phyloP scores from a whole-genome alignment of 2,888 invertebrate species.

The Orthosia cruda region DNA sequence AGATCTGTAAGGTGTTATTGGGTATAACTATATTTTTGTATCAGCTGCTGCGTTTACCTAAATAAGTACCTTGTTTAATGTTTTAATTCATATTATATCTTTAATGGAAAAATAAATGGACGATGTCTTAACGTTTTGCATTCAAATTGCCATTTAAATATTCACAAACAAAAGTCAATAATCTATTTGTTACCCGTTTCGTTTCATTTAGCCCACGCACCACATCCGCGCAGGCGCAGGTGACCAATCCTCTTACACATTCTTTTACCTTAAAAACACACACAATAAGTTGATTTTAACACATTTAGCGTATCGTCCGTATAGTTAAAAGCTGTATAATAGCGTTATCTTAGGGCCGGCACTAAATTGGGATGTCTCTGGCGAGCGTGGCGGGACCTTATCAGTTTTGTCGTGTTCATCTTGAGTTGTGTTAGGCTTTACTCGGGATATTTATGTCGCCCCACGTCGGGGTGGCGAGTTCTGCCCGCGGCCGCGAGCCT shows the following conservation, averaged over 20 bases:
- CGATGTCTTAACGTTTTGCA: background rate
- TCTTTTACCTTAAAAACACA: slow-evolving; percentile 79
- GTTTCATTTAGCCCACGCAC: slow-evolving; percentile 67
- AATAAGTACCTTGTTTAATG: background rate
- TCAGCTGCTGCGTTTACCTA: background rate
- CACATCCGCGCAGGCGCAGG: slow-evolving; percentile 69
- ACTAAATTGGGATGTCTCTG: slow-evolving; percentile 92
- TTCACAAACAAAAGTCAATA: slow-evolving; percentile 53
- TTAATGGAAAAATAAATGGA: slow-evolving; percentile 5
- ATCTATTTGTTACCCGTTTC: slow-evolving; percentile 42
- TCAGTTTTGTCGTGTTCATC: slow-evolving; percentile 91
- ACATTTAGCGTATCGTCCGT: slow-evolving; percentile 90
- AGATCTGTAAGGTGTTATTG: background rate
- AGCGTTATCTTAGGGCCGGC: slow-evolving; percentile 90
- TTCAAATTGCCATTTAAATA: slow-evolving; percentile 32
- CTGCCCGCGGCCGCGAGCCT: slow-evolving; percentile 78
- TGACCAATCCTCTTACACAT: slow-evolving; percentile 75
- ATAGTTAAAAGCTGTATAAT: slow-evolving; percentile 92
- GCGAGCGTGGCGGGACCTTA: slow-evolving; percentile 87
- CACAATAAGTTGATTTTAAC: slow-evolving; percentile 87
- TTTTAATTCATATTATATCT: slow-evolving; percentile 4
- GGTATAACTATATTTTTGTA: background rate
- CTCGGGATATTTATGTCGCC: slow-evolving; percentile 88
- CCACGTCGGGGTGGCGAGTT: slow-evolving; percentile 83
- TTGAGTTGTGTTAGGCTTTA: slow-evolving; percentile 92